phyloP scores from a whole-genome alignment of 2,888 invertebrate genomes.

The Xestoiulus laeticollis region DNA sequence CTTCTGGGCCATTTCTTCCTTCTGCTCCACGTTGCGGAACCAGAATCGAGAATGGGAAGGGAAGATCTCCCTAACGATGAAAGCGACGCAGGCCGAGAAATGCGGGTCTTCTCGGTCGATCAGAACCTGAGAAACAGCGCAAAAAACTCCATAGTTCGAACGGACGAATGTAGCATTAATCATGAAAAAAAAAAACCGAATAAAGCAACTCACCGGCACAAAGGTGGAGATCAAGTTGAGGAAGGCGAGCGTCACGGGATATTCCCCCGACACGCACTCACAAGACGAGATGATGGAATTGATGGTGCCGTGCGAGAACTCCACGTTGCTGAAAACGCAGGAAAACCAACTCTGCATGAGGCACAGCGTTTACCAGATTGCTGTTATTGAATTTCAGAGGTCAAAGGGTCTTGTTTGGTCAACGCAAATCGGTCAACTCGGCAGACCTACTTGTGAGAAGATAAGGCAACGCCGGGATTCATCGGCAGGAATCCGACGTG shows the following conservation, averaged over 20 bases:
- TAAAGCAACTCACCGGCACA: slow-evolving; percentile 50
- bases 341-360: neutral
- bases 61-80: slow-evolving; percentile 63
- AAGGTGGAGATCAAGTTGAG: slow-evolving; percentile 55
- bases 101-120: slow-evolving; percentile 56
- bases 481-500: neutral
- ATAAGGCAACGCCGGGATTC: neutral
- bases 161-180: too few species aligned
- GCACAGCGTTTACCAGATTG: neutral
- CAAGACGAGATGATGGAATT: slow-evolving; percentile 55
- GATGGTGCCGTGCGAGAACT: slow-evolving; percentile 38
- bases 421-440: too few species aligned
- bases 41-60: slow-evolving; percentile 65
- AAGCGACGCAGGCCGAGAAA: slow-evolving; percentile 60
- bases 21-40: slow-evolving; percentile 60
- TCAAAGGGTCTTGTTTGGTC: too few species aligned
- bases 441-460: neutral
- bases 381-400: too few species aligned
- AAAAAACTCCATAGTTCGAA: too few species aligned
- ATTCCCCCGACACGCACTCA: slow-evolving; percentile 57
- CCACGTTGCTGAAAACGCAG: neutral
- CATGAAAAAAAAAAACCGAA: too few species aligned
- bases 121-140: slow-evolving; percentile 49
- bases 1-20: slow-evolving; percentile 61
- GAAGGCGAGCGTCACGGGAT: slow-evolving; percentile 56